These are phyloP conservation scores for Nothura maculosa DNA, from an alignment of 2,797 vertebrate genomes.

Conservation along the genomic window DNA sequence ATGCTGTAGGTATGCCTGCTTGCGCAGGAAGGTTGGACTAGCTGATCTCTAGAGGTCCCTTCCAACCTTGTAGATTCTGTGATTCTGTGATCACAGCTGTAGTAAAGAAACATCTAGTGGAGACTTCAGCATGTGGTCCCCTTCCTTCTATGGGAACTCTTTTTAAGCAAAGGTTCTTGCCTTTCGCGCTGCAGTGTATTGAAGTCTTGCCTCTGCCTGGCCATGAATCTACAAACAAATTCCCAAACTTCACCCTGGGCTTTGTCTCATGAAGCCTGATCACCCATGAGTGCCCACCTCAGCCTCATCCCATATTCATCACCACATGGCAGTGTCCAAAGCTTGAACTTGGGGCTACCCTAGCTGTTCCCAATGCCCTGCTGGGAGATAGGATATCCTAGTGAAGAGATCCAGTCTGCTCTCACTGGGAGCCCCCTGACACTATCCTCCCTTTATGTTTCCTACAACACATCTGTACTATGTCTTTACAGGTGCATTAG, in stretches of 20 bases:
- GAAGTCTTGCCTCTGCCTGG: not conserved
- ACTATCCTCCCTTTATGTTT: not conserved
- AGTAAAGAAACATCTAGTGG: not conserved
- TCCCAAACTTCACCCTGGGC: too few species aligned
- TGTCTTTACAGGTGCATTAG: not conserved
- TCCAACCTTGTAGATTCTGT: too few species aligned
- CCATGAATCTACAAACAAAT: too few species aligned
- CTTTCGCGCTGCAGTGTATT: not conserved
- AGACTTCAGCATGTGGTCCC: not conserved
- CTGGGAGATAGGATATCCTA: too few species aligned
- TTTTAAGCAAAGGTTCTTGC: not conserved
- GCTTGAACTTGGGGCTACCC: not conserved
- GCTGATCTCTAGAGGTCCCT: too few species aligned
- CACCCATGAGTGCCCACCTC: not conserved
- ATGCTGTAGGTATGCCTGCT: too few species aligned
- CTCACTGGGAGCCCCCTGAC: too few species aligned
- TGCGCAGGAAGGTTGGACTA: too few species aligned
- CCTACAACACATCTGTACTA: not conserved
- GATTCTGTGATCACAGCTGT: too few species aligned
- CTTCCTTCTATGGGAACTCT: not conserved
- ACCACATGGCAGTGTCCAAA: accelerated
- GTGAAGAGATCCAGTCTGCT: not conserved
- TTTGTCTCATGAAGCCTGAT: not conserved
- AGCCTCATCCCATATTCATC: not conserved
- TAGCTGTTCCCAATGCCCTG: accelerated